phyloP scores from a whole-genome alignment of 2,888 invertebrate genomes.

The Poecilobothrus nobilitatus region DNA sequence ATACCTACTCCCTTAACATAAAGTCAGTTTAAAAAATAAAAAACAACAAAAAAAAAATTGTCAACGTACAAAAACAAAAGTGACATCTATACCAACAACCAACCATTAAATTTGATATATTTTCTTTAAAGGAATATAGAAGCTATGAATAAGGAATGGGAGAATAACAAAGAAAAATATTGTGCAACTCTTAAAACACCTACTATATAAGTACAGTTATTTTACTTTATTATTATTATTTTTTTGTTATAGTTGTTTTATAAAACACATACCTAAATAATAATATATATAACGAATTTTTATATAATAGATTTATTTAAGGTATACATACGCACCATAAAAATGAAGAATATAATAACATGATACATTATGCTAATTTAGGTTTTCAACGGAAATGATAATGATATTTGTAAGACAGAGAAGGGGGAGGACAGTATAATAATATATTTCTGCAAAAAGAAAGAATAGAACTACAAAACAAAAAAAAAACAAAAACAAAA shows the following conservation, averaged over 20 bases:
- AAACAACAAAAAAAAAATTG: background rate
- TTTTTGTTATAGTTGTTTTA: too few relatives aligned
- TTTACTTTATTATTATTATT: background rate
- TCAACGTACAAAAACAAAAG: background rate
- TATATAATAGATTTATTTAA: too few relatives aligned
- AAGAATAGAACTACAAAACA: background rate
- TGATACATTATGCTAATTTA: slow-evolving; percentile 4
- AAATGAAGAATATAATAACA: slow-evolving; percentile 1
- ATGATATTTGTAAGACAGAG: background rate
- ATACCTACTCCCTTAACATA: background rate
- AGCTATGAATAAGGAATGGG: background rate
- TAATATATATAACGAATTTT: background rate
- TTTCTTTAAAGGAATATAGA: background rate
- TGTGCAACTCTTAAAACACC: background rate
- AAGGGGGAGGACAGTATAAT: too few relatives aligned
- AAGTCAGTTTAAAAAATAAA: background rate
- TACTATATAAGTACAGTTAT: background rate
- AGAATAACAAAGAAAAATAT: too few relatives aligned
- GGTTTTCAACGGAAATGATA: slow-evolving; percentile 1
- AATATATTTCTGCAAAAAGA: too few relatives aligned
- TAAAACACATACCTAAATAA: background rate
- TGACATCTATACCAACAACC: slow-evolving; percentile 1
- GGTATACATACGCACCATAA: background rate
- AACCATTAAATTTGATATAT: background rate
- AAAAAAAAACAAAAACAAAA: background rate